Conservation (phyloP, 30 jellyfish, hydroid and myxozoan species). For the Nemopilema nomurai region DNA sequence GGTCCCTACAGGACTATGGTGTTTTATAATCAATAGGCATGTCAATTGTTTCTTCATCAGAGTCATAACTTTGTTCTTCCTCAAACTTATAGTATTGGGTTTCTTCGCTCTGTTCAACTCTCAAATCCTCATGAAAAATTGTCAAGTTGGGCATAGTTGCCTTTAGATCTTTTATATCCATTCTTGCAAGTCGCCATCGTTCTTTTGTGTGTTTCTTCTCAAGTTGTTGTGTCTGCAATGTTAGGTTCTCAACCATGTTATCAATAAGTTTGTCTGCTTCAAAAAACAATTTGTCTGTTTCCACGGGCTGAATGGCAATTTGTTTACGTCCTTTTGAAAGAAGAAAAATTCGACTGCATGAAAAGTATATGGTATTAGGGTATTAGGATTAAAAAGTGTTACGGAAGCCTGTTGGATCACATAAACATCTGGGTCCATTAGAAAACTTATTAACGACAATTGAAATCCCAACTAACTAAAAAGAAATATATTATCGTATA, state of each 20-base stretch:
- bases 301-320: background rate
- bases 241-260: background rate
- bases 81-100: background rate
- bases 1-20: background rate
- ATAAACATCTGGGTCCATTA: too few species aligned
- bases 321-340: constrained; percentile 17
- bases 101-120: background rate
- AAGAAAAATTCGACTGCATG: too few species aligned
- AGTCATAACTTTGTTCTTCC: background rate
- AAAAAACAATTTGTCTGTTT: background rate
- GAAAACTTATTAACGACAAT: too few species aligned
- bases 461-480: too few species aligned
- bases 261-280: background rate
- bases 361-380: too few species aligned
- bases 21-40: constrained; percentile 29
- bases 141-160: constrained; percentile 23
- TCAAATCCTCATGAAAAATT: constrained; percentile 34
- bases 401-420: background rate
- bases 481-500: too few species aligned
- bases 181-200: constrained; percentile 13
- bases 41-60: constrained; percentile 18
- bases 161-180: constrained; percentile 24
- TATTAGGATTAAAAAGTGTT: background rate
- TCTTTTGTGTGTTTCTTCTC: constrained; percentile 31
- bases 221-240: background rate